Base-by-base conservation (phyloP, 2,797 vertebrate species). In the Orestias chungarensis region DNA sequence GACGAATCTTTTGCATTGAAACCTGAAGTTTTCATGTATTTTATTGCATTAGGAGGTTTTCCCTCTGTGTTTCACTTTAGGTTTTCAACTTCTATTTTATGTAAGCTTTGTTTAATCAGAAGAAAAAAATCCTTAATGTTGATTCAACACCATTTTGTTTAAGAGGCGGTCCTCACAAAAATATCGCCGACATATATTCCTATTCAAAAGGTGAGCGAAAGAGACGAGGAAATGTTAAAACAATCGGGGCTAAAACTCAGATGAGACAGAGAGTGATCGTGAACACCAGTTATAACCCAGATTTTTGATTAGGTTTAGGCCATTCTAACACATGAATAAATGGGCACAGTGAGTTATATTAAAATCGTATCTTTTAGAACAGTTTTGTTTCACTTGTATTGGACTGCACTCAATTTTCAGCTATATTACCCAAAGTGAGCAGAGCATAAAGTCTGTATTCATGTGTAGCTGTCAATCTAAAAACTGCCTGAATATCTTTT, bases 371-470 rank as follows among this genome's bases (percentile, higher is more conserved):
- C n/a, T n/a, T n/a, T 61, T 8, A 33, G 64, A 42, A 27, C n/a
- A 57, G 25, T 35, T 44, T 52, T 44, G 73, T 47, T 15, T 5
- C 10, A 18, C 10, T 71, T 50, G 23, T 23, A 38, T 52, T 17
- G 43, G 47, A 64, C 20, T 11, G 66, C 57, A 64, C 75, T 83
- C 71, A 66, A 57, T 64, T 72, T 81, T 75, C 43, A 66, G 66
- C 25, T 57, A 5, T 59, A 2, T 64, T 31, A 59, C 31, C 8
- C 23, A 35, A 17, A 59, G 55, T 68, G 73, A 83, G 66, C 46
- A 57, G 69, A 76, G 35, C 70, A 76, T 81, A 68, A 74, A 78
- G 62, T 66, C 52, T 73, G 20, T 74, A 66, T 80, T 55, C 35
- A 64, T 75, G 62, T 27, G n/a, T 35, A 0, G 1, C 67, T 43